Conservation (phyloP, 2,797 vertebrate genomes). For the Anas capensis region DNA sequence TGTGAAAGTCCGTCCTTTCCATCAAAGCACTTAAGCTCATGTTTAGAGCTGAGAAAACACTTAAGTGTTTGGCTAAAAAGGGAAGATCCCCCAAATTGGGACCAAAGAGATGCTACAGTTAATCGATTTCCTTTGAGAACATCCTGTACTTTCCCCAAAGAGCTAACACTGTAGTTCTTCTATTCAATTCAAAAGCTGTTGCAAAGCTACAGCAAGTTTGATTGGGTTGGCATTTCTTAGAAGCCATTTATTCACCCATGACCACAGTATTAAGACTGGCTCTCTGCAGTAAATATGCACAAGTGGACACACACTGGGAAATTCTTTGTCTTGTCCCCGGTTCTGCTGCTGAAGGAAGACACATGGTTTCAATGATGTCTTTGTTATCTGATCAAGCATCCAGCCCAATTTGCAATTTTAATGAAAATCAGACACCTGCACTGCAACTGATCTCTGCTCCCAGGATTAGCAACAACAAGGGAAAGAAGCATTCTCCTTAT, state of each 20-base stretch:
- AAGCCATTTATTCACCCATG: conserved; percentile 78
- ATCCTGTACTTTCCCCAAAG: conserved; percentile 12
- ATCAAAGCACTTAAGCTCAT: not conserved
- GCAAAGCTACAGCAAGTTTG: conserved; percentile 54
- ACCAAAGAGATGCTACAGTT: conserved; percentile 46
- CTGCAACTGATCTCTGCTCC: conserved; percentile 85
- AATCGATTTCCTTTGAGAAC: conserved; percentile 58
- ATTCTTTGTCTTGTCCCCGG: conserved; percentile 72
- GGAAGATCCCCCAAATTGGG: not conserved
- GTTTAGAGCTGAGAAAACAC: conserved; percentile 45
- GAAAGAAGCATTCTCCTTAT: conserved; percentile 76
- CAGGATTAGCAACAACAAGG: conserved; percentile 75
- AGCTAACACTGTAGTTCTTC: conserved; percentile 26
- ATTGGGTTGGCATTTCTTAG: conserved; percentile 68
- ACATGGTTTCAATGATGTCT: conserved; percentile 80
- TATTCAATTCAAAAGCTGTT: conserved; percentile 12
- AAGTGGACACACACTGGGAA: conserved; percentile 69
- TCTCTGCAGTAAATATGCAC: conserved; percentile 62
- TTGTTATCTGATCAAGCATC: conserved; percentile 90
- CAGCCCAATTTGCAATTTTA: conserved; percentile 91
- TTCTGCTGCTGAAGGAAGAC: conserved; percentile 72
- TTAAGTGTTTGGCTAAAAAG: conserved; percentile 40
- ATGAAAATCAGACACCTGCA: conserved; percentile 95
- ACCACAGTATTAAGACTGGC: conserved; percentile 55
- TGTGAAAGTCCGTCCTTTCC: conserved; percentile 38